These are phyloP conservation scores for Clivina fossor DNA, from an alignment of 2,888 invertebrate genomes.

Conservation along the genomic window DNA sequence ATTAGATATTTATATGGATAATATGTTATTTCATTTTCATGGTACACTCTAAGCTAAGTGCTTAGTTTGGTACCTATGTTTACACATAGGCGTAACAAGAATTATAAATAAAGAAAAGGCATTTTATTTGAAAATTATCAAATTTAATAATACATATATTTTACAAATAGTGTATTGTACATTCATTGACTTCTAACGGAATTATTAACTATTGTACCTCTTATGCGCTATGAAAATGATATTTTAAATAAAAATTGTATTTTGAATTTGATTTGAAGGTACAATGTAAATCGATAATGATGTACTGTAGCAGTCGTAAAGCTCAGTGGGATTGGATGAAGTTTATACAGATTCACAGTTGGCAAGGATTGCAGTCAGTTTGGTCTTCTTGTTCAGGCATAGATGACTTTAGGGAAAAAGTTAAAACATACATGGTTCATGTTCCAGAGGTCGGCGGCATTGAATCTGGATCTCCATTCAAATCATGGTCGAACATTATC, in stretches of 20 bases:
- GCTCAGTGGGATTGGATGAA: conserved; percentile 71
- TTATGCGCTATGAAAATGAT: no score
- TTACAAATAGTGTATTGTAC: no score
- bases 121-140: no score
- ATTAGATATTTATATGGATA: no score
- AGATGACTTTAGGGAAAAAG: conserved; percentile 14
- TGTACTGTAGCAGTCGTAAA: conserved; percentile 68
- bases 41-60: no score
- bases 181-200: no score
- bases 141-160: no score
- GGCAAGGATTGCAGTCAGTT: conserved; percentile 35
- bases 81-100: no score
- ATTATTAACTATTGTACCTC: no score
- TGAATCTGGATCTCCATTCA: conserved; percentile 58
- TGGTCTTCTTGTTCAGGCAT: conserved; percentile 16
- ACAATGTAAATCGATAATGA: conserved; percentile 52
- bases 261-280: conserved; percentile 48
- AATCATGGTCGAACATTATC: conserved; percentile 81
- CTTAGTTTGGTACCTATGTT: no score
- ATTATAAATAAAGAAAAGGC: no score
- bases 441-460: conserved; percentile 53
- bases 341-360: conserved; percentile 55
- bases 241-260: conserved; percentile 34
- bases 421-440: conserved; percentile 11
- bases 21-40: no score